Base-by-base conservation (phyloP, 2,888 invertebrate species). In the Anodontia alba region DNA sequence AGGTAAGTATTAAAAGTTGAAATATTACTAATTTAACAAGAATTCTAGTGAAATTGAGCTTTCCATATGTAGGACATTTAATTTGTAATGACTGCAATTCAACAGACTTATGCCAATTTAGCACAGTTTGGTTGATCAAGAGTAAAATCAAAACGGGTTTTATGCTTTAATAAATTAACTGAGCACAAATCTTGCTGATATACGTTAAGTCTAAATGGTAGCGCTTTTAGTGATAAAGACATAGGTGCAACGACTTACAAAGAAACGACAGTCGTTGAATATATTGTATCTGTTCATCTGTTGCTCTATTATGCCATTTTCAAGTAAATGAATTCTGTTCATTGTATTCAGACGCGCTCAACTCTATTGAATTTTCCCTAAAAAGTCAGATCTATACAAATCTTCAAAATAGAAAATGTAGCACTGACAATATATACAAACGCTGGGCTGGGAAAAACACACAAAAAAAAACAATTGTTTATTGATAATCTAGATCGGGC, bases 151-250 rank as follows among this genome's bases (percentile, higher is more conserved):
- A n/a, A n/a, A n/a, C n/a, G n/a, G n/a, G n/a, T n/a, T n/a, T n/a
- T n/a, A n/a, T n/a, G n/a, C n/a, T n/a, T n/a, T n/a, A n/a, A n/a
- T n/a, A n/a, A n/a, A n/a, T n/a, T n/a, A n/a, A n/a, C n/a, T n/a
- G n/a, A n/a, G n/a, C n/a, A n/a, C n/a, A n/a, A n/a, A n/a, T n/a
- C n/a, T n/a, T n/a, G n/a, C n/a, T n/a, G n/a, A n/a, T n/a, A n/a
- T n/a, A n/a, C n/a, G n/a, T n/a, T n/a, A n/a, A n/a, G n/a, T n/a
- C n/a, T n/a, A n/a, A n/a, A n/a, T n/a, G n/a, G n/a, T n/a, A 31
- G 67, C 7, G 36, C 67, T 38, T 67, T 67, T 20, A 46, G n/a
- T 71, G 71, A 71, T 26, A 71, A 0, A 71, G 17, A 20, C 46
- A 70, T 46, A 29, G 70, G n/a, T n/a, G n/a, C n/a, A n/a, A n/a